A percentile compares a stretch with the other conserved stretches of the same genome.
phyloP scores from a whole-genome alignment of 1,140 invertebrate genomes.

The Anoplophora glabripennis region DNA sequence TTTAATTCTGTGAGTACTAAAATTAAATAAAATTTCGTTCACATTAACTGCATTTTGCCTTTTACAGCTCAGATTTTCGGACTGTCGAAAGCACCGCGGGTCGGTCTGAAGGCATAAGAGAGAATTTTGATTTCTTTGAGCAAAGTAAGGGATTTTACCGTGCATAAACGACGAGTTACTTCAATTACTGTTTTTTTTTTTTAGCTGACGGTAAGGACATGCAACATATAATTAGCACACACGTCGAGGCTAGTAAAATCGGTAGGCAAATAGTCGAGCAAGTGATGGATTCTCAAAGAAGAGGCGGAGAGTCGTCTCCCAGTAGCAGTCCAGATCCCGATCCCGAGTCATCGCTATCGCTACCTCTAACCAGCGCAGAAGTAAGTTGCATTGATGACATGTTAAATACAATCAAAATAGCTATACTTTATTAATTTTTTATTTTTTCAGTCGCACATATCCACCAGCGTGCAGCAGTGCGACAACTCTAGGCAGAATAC shows the following conservation, averaged over 20 bases:
- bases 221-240: constrained; percentile 66
- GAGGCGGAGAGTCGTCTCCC: constrained; percentile 54
- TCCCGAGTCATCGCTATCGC: constrained; percentile 30
- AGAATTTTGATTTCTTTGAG: constrained; percentile 59
- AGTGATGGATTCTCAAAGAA: constrained; percentile 59
- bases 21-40: constrained; percentile 5
- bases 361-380: constrained; percentile 28
- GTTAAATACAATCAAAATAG: too few species aligned
- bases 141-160: constrained; percentile 52
- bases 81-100: constrained; percentile 54
- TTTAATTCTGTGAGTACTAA: constrained; percentile 60
- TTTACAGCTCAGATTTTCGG: constrained; percentile 53
- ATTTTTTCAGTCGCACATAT: constrained; percentile 40
- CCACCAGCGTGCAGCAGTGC: constrained; percentile 30
- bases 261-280: constrained; percentile 75
- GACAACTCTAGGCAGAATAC: constrained; percentile 11
- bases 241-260: constrained; percentile 77
- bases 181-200: constrained; percentile 2
- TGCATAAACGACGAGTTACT: not conserved
- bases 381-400: too few species aligned
- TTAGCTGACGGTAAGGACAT: constrained; percentile 57
- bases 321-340: constrained; percentile 51
- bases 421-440: constrained; percentile 11
- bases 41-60: constrained; percentile 26
- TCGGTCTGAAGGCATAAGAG: constrained; percentile 51